Base-by-base conservation (phyloP, 2,797 vertebrate genomes). In the Macropodus opercularis region DNA sequence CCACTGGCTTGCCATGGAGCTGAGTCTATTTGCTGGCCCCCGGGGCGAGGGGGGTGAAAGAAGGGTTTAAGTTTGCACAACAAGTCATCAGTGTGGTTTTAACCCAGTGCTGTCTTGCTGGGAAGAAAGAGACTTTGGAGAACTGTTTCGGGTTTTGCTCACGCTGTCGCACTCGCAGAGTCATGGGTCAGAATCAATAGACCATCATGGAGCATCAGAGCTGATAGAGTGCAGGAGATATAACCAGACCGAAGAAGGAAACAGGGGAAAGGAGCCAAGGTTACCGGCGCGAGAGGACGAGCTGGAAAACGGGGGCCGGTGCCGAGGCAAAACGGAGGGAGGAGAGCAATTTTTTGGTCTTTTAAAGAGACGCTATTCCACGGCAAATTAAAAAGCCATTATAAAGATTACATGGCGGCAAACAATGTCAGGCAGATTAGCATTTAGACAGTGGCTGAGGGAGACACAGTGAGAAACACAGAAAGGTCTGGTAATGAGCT, bases 321-420 rank as follows among this genome's bases (percentile, higher is more conserved):
- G 63, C 36, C 29, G 51, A 60, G 69, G 67, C 53, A 70, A 79
- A 72, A 74, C 22, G 57, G 56, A 60, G 63, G 65, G 75, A 77
- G 83, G 74, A 81, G 85, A 85, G 75, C 75, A 69, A 79, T 83
- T 83, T 84, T 85, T 79, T 68, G 69, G 66, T 84, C 80, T 77
- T 90, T 86, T 86, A 88, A 90, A 87, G 84, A 87, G 82, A 84
- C 63, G 72, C 89, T 87, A 86, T 91, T 91, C 89, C 90, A 91
- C 60, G 85, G 89, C 80, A 87, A 91, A 92, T 92, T 91, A 91
- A 91, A 93, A 91, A 92, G 83, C 90, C 86, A 91, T 93, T 92
- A 90, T 83, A 88, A 77, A 89, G 86, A 92, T 91, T 91, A 90
- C 88, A 90, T 83, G 84, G 80, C 73, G 61, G 87, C 84, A 89